Conservation (phyloP, 2,888 invertebrate genomes). For the Eucera pruinosa region DNA sequence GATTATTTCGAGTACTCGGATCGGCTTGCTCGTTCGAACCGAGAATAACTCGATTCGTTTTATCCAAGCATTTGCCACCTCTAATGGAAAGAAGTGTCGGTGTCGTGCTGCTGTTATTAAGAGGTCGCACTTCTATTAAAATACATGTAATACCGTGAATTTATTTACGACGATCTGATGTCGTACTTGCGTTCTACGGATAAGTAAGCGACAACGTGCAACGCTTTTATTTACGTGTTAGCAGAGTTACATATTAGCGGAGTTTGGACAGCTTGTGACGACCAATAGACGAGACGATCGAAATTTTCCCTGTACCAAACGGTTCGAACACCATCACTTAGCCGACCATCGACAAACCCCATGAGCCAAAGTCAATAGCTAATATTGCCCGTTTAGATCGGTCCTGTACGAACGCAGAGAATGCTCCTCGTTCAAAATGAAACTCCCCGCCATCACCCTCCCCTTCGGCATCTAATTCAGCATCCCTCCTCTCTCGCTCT, state of each 20-base stretch:
- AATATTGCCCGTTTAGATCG: slow-evolving; percentile 74
- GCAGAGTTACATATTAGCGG: slow-evolving; percentile 34
- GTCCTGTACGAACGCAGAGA: slow-evolving; percentile 56
- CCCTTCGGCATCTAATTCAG: slow-evolving; percentile 44
- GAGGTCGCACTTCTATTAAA: too few relatives aligned
- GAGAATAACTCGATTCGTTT: too few relatives aligned
- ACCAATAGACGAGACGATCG: slow-evolving; percentile 18
- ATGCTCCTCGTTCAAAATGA: slow-evolving; percentile 72
- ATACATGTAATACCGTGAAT: too few relatives aligned
- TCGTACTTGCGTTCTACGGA: too few relatives aligned
- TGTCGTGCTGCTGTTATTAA: too few relatives aligned
- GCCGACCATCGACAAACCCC: slow-evolving; percentile 60
- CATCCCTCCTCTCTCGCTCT: slow-evolving; percentile 9
- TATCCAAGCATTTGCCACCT: too few relatives aligned
- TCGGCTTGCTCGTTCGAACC: too few relatives aligned
- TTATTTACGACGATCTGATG: too few relatives aligned
- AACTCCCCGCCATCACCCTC: slow-evolving; percentile 46
- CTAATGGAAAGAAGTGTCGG: too few relatives aligned
- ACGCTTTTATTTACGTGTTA: slow-evolving; percentile 26
- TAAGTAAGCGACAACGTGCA: neutral
- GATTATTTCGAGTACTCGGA: too few relatives aligned
- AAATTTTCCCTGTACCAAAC: slow-evolving; percentile 31
- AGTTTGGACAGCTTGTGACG: slow-evolving; percentile 15
- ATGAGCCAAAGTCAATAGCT: slow-evolving; percentile 73
- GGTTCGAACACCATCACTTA: slow-evolving; percentile 50